Evolutionary conservation across 2,888 invertebrate genomes (phyloP).

Genomic region (Blomia tropicalis): DNA sequence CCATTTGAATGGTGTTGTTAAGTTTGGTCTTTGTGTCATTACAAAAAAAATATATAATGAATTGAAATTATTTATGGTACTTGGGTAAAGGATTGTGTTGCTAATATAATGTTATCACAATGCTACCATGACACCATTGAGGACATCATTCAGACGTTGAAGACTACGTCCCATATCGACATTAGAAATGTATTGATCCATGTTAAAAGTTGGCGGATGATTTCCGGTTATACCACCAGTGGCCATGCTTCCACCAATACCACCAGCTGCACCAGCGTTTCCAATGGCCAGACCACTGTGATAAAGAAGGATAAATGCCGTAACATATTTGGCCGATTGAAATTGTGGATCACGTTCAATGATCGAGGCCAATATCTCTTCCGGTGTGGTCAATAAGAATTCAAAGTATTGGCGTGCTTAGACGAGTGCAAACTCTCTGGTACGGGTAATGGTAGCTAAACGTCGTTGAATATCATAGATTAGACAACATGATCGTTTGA

Average conservation of each 20-base stretch:
- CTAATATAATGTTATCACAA: too few species aligned
- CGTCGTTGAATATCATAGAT: slow-evolving; percentile 69
- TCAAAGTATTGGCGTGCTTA: slow-evolving; percentile 76
- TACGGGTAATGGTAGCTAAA: slow-evolving; percentile 58
- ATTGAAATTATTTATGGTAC: too few species aligned
- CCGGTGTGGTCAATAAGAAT: slow-evolving; percentile 60
- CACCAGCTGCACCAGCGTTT: not conserved
- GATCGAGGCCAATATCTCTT: slow-evolving; percentile 65
- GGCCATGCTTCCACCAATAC: not conserved
- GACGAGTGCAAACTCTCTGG: slow-evolving; percentile 64
- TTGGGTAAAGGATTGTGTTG: too few species aligned
- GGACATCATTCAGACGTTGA: too few species aligned
- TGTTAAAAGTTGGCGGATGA: too few species aligned
- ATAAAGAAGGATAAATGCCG: slow-evolving; percentile 42
- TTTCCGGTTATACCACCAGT: not conserved
- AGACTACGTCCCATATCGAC: too few species aligned
- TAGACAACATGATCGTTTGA: slow-evolving; percentile 68
- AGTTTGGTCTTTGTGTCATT: too few species aligned
- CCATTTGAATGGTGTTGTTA: too few species aligned
- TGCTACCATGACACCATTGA: too few species aligned
- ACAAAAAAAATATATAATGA: too few species aligned
- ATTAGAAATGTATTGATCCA: too few species aligned
- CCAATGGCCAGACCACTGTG: slow-evolving; percentile 19
- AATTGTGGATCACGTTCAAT: slow-evolving; percentile 74
- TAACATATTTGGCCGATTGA: slow-evolving; percentile 69